phyloP scores from a whole-genome alignment of 2,888 invertebrate genomes.

The Eremobia ochroleuca region DNA sequence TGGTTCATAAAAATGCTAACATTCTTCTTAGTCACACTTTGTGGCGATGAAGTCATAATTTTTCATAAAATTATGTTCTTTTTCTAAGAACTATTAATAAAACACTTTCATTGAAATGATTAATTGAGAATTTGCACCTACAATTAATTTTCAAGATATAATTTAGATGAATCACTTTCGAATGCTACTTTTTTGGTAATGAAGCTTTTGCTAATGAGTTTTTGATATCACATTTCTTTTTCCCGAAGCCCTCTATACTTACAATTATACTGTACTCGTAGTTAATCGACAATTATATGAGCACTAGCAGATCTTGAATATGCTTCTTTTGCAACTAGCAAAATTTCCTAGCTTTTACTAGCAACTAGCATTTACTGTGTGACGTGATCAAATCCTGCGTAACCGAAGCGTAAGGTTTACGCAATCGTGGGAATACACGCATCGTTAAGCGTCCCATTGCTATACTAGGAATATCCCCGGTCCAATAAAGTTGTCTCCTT shows the following conservation, averaged over 20 bases:
- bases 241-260: neutral
- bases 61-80: neutral
- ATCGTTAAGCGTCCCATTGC: neutral
- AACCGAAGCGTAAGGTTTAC: too few species aligned
- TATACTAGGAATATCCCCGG: neutral
- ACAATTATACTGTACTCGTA: neutral
- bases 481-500: neutral
- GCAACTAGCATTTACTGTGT: neutral
- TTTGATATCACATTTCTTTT: neutral
- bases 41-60: conserved; percentile 5
- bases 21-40: neutral
- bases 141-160: conserved; percentile 30
- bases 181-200: conserved; percentile 25
- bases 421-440: neutral
- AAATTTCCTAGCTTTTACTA: too few species aligned
- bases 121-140: conserved; percentile 23
- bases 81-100: conserved; percentile 20
- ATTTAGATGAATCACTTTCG: conserved; percentile 10
- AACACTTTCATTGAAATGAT: neutral
- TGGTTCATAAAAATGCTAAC: conserved; percentile 6
- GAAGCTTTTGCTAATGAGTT: neutral
- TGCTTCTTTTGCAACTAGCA: too few species aligned
- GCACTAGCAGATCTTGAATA: neutral
- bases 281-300: neutral
- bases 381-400: neutral